Percentiles rank a stretch among this genome's conserved stretches.
These are phyloP conservation scores for Ophion ellenae DNA, from an alignment of 2,888 invertebrate species.

Conservation along the genomic window DNA sequence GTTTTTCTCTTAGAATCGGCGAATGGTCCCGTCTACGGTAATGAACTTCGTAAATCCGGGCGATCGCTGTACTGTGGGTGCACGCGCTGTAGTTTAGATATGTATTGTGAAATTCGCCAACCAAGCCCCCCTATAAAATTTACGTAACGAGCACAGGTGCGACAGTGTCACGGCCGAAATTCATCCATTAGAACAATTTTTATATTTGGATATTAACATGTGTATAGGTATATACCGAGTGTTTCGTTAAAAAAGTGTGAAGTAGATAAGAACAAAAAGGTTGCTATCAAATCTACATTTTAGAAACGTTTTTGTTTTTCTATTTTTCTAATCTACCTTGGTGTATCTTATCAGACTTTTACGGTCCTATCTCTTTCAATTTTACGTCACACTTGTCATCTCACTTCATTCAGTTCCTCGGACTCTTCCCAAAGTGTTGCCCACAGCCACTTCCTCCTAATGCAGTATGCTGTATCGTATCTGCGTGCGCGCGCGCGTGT, in stretches of 20 bases:
- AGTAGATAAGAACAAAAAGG: background rate
- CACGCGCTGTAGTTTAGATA: conserved; percentile 24
- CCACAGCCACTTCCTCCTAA: too few relatives aligned
- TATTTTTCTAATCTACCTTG: too few relatives aligned
- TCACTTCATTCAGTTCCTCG: too few relatives aligned
- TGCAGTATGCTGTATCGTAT: too few relatives aligned
- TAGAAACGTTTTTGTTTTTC: background rate
- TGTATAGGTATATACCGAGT: conserved; percentile 1
- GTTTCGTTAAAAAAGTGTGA: background rate
- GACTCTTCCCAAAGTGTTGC: too few relatives aligned
- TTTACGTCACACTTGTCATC: too few relatives aligned
- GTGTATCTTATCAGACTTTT: too few relatives aligned
- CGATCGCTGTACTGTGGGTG: background rate
- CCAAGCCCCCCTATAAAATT: conserved; percentile 31
- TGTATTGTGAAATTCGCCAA: conserved; percentile 54
- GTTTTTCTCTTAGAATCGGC: background rate
- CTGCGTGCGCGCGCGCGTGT: too few relatives aligned
- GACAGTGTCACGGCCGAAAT: conserved; percentile 17
- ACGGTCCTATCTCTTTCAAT: too few relatives aligned
- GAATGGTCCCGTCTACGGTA: conserved; percentile 37
- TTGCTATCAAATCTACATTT: background rate
- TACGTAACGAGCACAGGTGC: conserved; percentile 54
- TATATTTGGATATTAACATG: background rate
- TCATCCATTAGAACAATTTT: background rate
- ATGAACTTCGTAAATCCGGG: conserved; percentile 37